Evolutionary conservation across 2,888 invertebrate species (phyloP).

Genomic region (Amitus sp.): DNA sequence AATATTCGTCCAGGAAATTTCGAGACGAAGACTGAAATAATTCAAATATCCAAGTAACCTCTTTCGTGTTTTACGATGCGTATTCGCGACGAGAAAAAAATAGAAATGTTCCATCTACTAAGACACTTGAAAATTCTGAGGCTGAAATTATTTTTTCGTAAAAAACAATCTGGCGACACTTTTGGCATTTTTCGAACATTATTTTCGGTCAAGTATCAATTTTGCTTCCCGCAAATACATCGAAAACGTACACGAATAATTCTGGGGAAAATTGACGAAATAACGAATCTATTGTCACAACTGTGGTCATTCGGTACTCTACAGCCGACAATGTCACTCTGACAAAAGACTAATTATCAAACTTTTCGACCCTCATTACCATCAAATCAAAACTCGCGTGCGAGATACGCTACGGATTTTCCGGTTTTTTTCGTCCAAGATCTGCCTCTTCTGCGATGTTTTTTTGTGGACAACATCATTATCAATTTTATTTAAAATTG

Average conservation of each 20-base stretch:
- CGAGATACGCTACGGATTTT: constrained; percentile 31
- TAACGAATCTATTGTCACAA: constrained; percentile 18
- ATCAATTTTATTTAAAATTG: no score
- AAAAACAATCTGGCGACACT: no score
- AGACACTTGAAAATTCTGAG: no score
- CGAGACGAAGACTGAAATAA: no score
- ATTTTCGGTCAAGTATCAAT: constrained; percentile 21
- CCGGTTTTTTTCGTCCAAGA: constrained; percentile 38
- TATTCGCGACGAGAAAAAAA: no score
- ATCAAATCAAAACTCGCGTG: constrained; percentile 32
- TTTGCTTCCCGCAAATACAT: constrained; percentile 24
- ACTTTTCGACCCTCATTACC: constrained; percentile 31
- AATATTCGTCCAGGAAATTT: no score
- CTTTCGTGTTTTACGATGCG: no score
- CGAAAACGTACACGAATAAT: constrained; percentile 25
- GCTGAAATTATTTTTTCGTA: background rate
- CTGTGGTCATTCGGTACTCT: constrained; percentile 28
- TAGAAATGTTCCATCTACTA: background rate
- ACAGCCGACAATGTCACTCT: constrained; percentile 32
- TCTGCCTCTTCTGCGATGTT: constrained; percentile 39
- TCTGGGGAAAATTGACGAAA: constrained; percentile 27
- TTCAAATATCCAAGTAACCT: no score
- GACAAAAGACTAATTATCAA: constrained; percentile 21
- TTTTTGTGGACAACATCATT: constrained; percentile 34
- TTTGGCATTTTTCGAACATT: no score